Evolutionary conservation across 2,797 vertebrate species (phyloP), one percentile per base, ranked within the genome.

Genomic region (Bradypodion pumilum): DNA sequence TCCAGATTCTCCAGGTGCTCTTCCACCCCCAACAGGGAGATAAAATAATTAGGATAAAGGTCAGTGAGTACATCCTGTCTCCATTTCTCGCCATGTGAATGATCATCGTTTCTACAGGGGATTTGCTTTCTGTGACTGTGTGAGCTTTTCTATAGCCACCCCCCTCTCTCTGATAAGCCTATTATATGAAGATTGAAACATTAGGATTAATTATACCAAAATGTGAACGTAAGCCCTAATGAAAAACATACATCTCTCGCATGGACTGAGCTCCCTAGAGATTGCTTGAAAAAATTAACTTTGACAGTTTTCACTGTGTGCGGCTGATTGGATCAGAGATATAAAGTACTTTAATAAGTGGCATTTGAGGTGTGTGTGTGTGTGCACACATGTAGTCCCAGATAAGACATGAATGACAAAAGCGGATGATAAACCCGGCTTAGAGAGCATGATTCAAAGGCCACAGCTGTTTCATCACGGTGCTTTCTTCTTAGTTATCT

Each of bases 181-280:
- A 90, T 93, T 93, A 93, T 92, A 89, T 87, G 87, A 89, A 93
- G 92, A 95, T 88, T 89, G 91, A 85, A 94, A 94, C 89, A 92
- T 94, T 94, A 94, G 89, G 89, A 94, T 93, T 95, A 96, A 95
- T 95, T 95, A 95, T 89, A 89, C 82, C 81, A 91, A 95, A 89
- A 80, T 89, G 84, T 56, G 91, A 92, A 85, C 89, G 74, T 86
- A 95, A 95, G 92, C 78, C 46, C 60, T 94, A 93, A 95, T 95
- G 94, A 95, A 95, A 95, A 94, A 86, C 92, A 92, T 92, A 85
- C 79, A 94, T 94, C 92, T 93, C 89, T 90, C 8, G 1, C 84
- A 87, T 84, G 89, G 89, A 29, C 85, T 86, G 63, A 86, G 94
- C 89, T 94, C 94, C 92, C 83, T n/a, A 32, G 87, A 92, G 90